phyloP scores from a whole-genome alignment of 2,797 vertebrate species.

The Oreortyx pictus region DNA sequence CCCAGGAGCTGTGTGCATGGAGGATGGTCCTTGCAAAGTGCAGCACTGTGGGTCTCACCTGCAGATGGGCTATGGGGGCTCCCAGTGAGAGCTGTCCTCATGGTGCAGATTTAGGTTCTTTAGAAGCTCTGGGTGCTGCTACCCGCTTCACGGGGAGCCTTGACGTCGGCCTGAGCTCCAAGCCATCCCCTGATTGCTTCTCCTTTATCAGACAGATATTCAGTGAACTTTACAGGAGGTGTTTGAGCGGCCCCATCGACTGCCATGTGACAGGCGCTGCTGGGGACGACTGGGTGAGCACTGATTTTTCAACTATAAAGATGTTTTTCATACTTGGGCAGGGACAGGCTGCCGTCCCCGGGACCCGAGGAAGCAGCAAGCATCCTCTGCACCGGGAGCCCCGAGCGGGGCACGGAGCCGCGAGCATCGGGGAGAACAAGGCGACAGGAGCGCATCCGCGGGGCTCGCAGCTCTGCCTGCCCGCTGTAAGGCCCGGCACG shows the following conservation, averaged over 20 bases:
- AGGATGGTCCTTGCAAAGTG: background rate
- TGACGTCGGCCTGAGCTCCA: background rate
- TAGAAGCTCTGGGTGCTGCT: background rate
- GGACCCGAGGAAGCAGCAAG: background rate
- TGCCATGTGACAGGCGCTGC: background rate
- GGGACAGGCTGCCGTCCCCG: background rate
- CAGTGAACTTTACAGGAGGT: background rate
- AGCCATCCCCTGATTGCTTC: background rate
- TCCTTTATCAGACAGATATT: background rate
- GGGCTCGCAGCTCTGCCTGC: background rate
- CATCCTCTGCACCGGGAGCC: background rate
- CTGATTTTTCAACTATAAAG: background rate
- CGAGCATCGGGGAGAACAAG: fast-evolving
- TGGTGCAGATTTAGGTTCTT: background rate
- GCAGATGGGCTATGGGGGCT: background rate
- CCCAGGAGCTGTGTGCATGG: background rate
- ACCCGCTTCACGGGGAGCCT: background rate
- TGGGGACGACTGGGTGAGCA: background rate
- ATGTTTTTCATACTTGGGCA: background rate
- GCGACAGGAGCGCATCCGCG: background rate
- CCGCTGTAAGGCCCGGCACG: background rate
- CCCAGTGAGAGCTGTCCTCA: background rate
- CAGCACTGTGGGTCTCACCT: background rate
- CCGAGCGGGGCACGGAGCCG: background rate
- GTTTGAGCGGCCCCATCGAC: background rate